These are phyloP conservation scores for Pterocles burchelli DNA, from an alignment of 2,113 vertebrate genomes.

Conservation along the genomic window DNA sequence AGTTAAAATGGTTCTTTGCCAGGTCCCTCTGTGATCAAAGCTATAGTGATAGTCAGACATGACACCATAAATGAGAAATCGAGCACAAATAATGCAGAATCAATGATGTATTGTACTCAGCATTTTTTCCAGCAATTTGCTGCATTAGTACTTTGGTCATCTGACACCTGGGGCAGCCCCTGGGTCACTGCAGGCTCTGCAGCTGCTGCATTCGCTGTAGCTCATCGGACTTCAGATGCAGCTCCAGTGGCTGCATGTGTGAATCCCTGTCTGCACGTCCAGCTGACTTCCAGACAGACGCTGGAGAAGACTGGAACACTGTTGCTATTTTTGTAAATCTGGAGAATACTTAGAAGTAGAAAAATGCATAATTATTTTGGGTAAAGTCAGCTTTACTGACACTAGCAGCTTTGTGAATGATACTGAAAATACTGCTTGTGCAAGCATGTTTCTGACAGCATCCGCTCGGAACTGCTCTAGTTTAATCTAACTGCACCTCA, in stretches of 20 bases:
- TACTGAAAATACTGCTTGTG: neutral
- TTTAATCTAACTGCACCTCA: neutral
- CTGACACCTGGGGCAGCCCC: neutral
- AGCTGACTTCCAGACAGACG: neutral
- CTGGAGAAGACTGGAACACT: neutral
- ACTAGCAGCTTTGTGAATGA: neutral
- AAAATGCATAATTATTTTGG: neutral
- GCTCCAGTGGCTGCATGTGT: neutral
- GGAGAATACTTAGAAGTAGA: neutral
- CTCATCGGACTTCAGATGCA: neutral
- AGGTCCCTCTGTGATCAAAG: neutral
- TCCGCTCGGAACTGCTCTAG: neutral
- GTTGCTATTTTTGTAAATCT: neutral
- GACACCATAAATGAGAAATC: constrained; percentile 54
- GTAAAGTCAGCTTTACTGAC: neutral
- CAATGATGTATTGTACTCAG: neutral
- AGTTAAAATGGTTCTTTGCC: neutral
- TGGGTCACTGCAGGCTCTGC: neutral
- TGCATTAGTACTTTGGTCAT: neutral
- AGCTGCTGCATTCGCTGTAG: neutral
- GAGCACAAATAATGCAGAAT: neutral
- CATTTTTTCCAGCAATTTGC: constrained; percentile 26
- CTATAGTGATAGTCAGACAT: neutral
- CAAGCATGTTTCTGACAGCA: neutral
- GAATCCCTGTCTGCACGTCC: neutral